These are phyloP conservation scores for Sebastes alutus DNA, from an alignment of 2,797 vertebrate genomes.

Conservation along the genomic window DNA sequence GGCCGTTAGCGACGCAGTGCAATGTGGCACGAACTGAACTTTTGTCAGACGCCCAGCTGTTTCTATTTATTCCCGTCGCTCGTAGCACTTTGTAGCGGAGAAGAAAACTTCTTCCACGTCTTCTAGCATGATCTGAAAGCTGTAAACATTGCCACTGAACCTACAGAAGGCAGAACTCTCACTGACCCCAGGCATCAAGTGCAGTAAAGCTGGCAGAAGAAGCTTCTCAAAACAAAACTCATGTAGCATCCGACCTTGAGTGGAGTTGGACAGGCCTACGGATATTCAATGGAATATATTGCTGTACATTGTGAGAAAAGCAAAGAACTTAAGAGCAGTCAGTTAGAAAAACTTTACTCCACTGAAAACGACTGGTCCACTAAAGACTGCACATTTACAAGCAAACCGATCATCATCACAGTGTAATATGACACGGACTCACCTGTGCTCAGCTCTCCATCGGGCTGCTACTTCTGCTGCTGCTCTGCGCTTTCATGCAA, in stretches of 20 bases:
- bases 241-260: neutral
- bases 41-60: no score
- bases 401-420: slow-evolving; percentile 1
- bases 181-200: neutral
- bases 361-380: neutral
- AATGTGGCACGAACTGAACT: no score
- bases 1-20: no score
- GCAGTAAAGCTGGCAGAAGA: neutral
- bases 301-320: neutral
- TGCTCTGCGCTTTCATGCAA: slow-evolving; percentile 3
- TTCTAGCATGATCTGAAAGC: neutral
- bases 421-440: neutral
- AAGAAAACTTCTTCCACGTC: neutral
- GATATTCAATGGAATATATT: neutral
- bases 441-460: slow-evolving; percentile 1
- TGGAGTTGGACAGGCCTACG: neutral
- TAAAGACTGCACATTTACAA: neutral
- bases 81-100: neutral
- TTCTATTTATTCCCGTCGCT: no score
- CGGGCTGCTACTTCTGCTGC: neutral
- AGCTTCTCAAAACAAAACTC: neutral
- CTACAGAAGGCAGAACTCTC: neutral
- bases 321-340: neutral
- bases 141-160: neutral
- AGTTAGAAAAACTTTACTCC: neutral